Base-by-base conservation (phyloP, 2,113 vertebrate genomes). In the Upupa epops region DNA sequence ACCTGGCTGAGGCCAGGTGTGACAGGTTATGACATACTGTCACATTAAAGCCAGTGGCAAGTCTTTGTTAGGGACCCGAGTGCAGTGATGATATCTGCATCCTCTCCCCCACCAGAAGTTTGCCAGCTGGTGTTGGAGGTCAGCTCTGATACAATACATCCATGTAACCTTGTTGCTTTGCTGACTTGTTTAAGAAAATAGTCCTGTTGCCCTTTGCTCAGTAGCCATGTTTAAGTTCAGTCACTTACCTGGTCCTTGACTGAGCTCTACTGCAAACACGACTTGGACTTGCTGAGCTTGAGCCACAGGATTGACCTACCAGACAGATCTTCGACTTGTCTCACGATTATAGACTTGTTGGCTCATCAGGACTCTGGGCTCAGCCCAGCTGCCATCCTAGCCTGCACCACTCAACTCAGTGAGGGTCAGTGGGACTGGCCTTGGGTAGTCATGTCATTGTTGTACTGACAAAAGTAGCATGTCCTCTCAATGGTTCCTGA, bases 1-100 rank as follows among this genome's bases (percentile, higher is more conserved):
- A 3, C 1, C 9, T 71, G 65, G 34, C 70, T 78, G 37, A 32
- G 40, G 31, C 37, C 58, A 81, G 29, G 13, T 28, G 13, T 65
- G 31, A 61, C 42, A 52, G 52, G 45, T 12, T 0, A 0, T 68
- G 66, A 60, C 70, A 63, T 0, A 0, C 25, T 74, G 52, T 77
- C 73, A 12, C 45, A 17, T 52, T 45, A 34, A 37, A 84, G 45
- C 6, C 2, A 4, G 15, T 63, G 55, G 49, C 31, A 65, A 22
- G 29, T 51, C 48, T 65, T 55, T 55, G 36, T 48, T 42, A 55
- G 29, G 48, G 16, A 52, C 13, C 16, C 32, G 56, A 22, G 20
- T 24, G 18, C 60, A 34, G 32, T 28, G 10, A 9, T 10, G 17
- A n/a, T 19, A 24, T 73, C 22, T 15, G 24, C 31, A 74, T 20